Conservation (phyloP, 2,888 invertebrate genomes). For the Apamea crenata region DNA sequence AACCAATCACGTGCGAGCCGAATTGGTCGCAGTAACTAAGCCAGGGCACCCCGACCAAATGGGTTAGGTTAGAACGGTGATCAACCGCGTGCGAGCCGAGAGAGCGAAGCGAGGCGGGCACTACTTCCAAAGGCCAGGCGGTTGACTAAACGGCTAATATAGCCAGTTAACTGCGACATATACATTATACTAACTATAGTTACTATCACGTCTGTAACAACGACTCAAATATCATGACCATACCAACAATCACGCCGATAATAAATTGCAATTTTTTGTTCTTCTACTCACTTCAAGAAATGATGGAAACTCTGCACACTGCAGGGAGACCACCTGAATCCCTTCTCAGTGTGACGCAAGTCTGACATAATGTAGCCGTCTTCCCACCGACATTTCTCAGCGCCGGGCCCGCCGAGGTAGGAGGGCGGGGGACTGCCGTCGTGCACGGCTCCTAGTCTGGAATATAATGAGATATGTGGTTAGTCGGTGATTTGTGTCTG, state of each 20-base stretch:
- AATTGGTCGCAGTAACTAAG: too few species aligned
- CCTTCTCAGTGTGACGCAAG: conserved; percentile 97
- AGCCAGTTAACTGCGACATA: too few species aligned
- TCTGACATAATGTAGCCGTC: conserved; percentile 99
- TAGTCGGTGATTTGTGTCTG: neutral
- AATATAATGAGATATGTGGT: neutral
- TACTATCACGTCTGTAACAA: neutral
- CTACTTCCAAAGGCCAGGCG: too few species aligned
- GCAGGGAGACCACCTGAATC: conserved; percentile 98
- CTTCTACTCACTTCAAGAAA: conserved; percentile 94
- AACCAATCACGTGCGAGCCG: too few species aligned
- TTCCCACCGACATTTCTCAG: conserved; percentile 98
- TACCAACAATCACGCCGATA: neutral
- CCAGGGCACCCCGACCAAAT: too few species aligned
- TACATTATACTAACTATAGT: neutral
- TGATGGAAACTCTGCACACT: conserved; percentile 98
- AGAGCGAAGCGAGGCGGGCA: too few species aligned
- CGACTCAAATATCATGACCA: too few species aligned
- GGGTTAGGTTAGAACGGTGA: too few species aligned
- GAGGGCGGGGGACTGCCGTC: conserved; percentile 98
- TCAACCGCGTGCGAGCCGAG: too few species aligned
- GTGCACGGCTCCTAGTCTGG: conserved; percentile 98
- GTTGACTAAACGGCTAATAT: too few species aligned
- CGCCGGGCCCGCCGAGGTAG: conserved; percentile 98
- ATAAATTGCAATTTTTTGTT: neutral